These are phyloP conservation scores for Sipha maydis DNA, from an alignment of 2,888 invertebrate genomes.

Conservation along the genomic window DNA sequence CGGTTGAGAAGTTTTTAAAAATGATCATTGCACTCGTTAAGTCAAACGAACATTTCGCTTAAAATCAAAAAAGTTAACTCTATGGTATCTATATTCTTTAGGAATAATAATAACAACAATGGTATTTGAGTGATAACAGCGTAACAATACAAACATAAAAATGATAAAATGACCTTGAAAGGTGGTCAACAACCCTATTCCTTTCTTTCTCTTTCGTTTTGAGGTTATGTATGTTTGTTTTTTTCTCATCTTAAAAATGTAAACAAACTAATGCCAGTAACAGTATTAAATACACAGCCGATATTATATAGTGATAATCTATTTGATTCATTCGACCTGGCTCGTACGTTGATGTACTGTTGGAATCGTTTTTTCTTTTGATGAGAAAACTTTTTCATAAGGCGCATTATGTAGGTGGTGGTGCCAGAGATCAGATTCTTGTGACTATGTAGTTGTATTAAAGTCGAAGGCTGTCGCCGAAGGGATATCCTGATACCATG, in stretches of 20 bases:
- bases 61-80: no score
- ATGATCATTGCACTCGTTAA: background rate
- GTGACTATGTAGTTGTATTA: background rate
- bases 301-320: background rate
- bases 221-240: slow-evolving; percentile 29
- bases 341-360: background rate
- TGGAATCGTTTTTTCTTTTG: background rate
- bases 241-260: slow-evolving; percentile 18
- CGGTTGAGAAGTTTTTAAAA: background rate
- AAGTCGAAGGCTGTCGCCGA: background rate
- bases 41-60: no score
- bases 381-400: no score
- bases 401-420: background rate
- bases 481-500: background rate
- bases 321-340: background rate
- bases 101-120: background rate
- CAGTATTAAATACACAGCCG: background rate
- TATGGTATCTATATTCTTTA: no score
- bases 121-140: background rate
- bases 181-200: slow-evolving; percentile 14
- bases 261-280: slow-evolving; percentile 44
- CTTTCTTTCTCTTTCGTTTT: slow-evolving; percentile 3
- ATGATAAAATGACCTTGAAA: background rate
- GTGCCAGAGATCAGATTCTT: background rate
- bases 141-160: background rate